Percentiles rank a stretch among this genome's conserved stretches.
Evolutionary conservation across 1,140 invertebrate genomes (phyloP).

Genomic region (Drosophila punjabiensis): DNA sequence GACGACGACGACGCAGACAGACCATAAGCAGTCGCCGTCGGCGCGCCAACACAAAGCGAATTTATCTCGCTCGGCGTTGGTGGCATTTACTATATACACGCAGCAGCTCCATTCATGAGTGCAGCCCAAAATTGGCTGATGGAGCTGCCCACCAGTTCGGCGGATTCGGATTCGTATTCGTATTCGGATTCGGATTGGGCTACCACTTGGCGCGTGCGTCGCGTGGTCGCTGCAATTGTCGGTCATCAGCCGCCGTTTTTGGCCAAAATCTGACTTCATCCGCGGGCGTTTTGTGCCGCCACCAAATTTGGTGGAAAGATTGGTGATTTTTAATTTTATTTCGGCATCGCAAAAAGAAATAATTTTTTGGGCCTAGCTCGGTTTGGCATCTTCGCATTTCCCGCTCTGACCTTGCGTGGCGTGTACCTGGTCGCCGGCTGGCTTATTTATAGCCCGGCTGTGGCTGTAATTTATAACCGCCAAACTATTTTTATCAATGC

Average conservation of each 20-base stretch:
- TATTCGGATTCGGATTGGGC: constrained; percentile 23
- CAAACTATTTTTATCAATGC: constrained; percentile 71
- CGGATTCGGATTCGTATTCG: constrained; percentile 1
- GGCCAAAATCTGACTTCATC: constrained; percentile 23
- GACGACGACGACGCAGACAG: constrained; percentile 15
- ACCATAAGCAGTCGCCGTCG: constrained; percentile 63
- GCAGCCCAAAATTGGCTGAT: constrained; percentile 72
- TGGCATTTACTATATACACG: constrained; percentile 49
- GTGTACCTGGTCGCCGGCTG: constrained; percentile 33
- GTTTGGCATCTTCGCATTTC: constrained; percentile 66
- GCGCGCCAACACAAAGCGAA: constrained; percentile 71
- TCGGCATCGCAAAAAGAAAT: constrained; percentile 38
- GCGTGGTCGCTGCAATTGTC: constrained; percentile 78
- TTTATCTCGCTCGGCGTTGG: constrained; percentile 45
- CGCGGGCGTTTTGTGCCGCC: constrained; percentile 21
- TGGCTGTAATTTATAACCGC: constrained; percentile 80
- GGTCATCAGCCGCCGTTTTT: constrained; percentile 63
- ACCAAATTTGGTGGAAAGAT: constrained; percentile 22
- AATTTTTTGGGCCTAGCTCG: constrained; percentile 21
- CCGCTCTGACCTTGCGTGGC: constrained; percentile 70
- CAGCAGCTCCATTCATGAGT: constrained; percentile 69
- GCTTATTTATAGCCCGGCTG: constrained; percentile 63
- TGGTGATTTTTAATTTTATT: constrained; percentile 55
- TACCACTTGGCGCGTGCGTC: constrained; percentile 78
- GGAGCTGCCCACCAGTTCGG: constrained; percentile 64